Conservation (phyloP, 2,113 vertebrate species). For the Microtus montanus region DNA sequence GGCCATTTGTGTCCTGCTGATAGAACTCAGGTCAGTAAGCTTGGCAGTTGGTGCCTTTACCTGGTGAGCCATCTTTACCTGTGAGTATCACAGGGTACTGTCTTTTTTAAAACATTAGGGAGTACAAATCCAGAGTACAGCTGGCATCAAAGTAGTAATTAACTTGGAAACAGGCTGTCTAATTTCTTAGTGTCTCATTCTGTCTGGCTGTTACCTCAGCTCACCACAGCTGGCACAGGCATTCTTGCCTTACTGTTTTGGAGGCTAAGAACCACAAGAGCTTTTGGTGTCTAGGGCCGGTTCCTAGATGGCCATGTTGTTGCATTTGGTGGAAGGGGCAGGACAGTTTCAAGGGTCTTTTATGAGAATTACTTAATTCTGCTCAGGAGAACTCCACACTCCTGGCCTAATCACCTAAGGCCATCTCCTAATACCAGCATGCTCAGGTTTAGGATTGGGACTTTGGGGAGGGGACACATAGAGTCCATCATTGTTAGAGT, state of each 20-base stretch:
- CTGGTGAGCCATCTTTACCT: not conserved
- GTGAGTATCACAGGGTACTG: too few species aligned
- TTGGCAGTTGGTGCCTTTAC: not conserved
- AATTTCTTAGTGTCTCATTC: not conserved
- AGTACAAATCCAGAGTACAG: not conserved
- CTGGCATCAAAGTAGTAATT: slow-evolving; percentile 1
- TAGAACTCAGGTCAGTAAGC: not conserved
- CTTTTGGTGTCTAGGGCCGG: not conserved
- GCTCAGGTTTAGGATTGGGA: not conserved
- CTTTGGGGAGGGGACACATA: not conserved
- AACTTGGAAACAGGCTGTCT: slow-evolving; percentile 13
- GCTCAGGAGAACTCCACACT: not conserved
- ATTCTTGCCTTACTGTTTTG: not conserved
- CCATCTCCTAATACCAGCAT: not conserved
- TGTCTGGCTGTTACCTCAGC: not conserved
- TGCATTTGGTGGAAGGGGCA: not conserved
- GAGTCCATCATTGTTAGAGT: not conserved
- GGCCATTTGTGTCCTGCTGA: not conserved
- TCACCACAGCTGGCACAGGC: not conserved
- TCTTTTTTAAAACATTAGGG: not conserved
- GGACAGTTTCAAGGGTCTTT: not conserved
- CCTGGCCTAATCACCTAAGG: not conserved
- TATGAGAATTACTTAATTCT: not conserved
- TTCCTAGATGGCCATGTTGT: not conserved
- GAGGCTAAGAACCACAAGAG: not conserved